Evolutionary conservation across 1,140 invertebrate genomes (phyloP), one percentile per base, ranked within the genome.

Genomic region (Brachionus asplanchnoidis): DNA sequence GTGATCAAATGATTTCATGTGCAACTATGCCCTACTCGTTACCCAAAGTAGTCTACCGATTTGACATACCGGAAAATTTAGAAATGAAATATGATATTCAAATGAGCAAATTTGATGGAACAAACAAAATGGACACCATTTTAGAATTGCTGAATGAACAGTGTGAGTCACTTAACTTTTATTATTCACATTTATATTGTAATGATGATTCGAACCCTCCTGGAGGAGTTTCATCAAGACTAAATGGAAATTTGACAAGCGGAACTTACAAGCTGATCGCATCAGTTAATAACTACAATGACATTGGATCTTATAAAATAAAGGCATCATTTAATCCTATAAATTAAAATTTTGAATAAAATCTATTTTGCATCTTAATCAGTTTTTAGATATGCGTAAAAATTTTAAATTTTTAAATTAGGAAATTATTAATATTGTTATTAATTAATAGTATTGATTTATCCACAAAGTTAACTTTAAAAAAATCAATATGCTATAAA

Each of bases 51-150:
- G 26, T 68, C n/a, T 68, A 68, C n/a, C 17, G 26, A 14, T 68
- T 68, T 32, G 32, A 40, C 12, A 28, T 68, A 8, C 28, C 26
- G 12, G 8, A 40, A n/a, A 28, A 40, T 68, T 17, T 60, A 23
- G 17, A 20, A 60, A 32, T 68, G 26, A 28, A 14, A 12, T 68
- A 68, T 28, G 66, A 68, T 12, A 68, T 68, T 40, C 66, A 32
- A 32, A 68, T 68, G 66, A 68, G 66, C n/a, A 68, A 68, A 68
- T 68, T 40, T 32, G 66, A 68, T 68, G 66, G 66, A 3, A 23
- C 66, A 28, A 68, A 68, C 32, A 68, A 68, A 68, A 68, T 68
- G 66, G 66, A 68, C 11, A 68, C 66, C 7, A 14, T 32, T 32
- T 36, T 68, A 12, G 66, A 68, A 68, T 40, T 68, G 9, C 26